A percentile compares a stretch with the other conserved stretches of the same genome.
Conservation (phyloP, 2,888 invertebrate species). For the Pyrrhosoma nymphula region DNA sequence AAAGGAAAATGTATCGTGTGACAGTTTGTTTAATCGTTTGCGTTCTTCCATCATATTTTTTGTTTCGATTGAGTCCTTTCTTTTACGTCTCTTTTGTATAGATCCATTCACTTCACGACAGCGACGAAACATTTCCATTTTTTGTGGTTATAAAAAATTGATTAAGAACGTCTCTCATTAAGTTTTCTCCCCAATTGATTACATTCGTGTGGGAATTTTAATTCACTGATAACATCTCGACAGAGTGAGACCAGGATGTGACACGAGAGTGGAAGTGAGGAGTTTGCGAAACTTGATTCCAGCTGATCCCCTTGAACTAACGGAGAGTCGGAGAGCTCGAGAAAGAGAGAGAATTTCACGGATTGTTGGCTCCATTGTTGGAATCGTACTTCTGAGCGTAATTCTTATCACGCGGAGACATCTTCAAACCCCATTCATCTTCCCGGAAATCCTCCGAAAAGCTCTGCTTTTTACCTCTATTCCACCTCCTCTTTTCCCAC, state of each 20-base stretch:
- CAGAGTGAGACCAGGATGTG: not conserved
- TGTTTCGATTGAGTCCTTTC: too few relatives aligned
- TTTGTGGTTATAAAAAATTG: too few relatives aligned
- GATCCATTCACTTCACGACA: too few relatives aligned
- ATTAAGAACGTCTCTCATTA: not conserved
- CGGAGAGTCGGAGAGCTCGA: not conserved
- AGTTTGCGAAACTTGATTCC: not conserved
- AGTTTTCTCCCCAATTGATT: not conserved
- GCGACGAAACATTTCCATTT: too few relatives aligned
- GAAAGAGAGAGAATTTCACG: not conserved
- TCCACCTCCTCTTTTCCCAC: not conserved
- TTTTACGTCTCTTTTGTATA: too few relatives aligned
- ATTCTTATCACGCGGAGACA: slow-evolving; percentile 20
- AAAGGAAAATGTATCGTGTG: too few relatives aligned
- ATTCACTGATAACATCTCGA: not conserved
- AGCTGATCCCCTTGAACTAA: not conserved
- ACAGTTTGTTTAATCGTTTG: too few relatives aligned
- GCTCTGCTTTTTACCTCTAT: not conserved
- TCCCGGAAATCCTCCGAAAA: not conserved
- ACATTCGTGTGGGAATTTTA: not conserved
- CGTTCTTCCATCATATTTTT: too few relatives aligned
- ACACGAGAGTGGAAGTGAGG: not conserved
- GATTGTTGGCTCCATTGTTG: slow-evolving; percentile 30
- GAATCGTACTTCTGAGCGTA: not conserved
- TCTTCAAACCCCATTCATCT: not conserved